phyloP scores from a whole-genome alignment of 1,140 invertebrate species.

The Dysdera silvatica region DNA sequence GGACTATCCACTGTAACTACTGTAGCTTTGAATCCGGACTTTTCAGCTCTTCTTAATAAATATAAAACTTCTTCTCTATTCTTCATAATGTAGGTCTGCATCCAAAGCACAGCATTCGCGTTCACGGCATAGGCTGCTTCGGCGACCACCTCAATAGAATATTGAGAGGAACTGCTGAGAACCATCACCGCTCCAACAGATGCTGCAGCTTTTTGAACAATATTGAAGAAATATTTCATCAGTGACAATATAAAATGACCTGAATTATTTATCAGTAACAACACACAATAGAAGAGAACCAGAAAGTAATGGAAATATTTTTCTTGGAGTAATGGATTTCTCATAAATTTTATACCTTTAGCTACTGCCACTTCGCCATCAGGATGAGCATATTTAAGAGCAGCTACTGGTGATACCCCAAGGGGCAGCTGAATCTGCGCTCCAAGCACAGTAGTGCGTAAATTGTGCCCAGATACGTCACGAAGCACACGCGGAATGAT shows the following conservation, averaged over 20 bases:
- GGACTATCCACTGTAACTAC: conserved; percentile 85
- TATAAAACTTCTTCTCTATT: conserved; percentile 64
- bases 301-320: no score
- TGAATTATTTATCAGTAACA: no score
- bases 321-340: no score
- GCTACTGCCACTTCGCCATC: conserved; percentile 79
- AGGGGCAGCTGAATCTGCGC: conserved; percentile 66
- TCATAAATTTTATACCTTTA: no score
- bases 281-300: no score
- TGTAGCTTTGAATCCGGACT: conserved; percentile 72
- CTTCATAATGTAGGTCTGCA: conserved; percentile 81
- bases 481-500: conserved; percentile 68
- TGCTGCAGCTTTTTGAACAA: conserved; percentile 64
- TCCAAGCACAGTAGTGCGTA: conserved; percentile 58
- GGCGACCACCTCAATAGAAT: conserved; percentile 78
- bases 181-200: conserved; percentile 65
- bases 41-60: conserved; percentile 69
- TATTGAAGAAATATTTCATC: no score
- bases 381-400: conserved; percentile 59
- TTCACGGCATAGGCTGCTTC: conserved; percentile 53
- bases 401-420: conserved; percentile 79
- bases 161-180: conserved; percentile 75
- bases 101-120: conserved; percentile 70
- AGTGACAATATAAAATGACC: no score
- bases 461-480: conserved; percentile 61